Evolutionary conservation across 2,888 invertebrate genomes (phyloP), one percentile per base, ranked within the genome.

Genomic region (Nowickia ferox): DNA sequence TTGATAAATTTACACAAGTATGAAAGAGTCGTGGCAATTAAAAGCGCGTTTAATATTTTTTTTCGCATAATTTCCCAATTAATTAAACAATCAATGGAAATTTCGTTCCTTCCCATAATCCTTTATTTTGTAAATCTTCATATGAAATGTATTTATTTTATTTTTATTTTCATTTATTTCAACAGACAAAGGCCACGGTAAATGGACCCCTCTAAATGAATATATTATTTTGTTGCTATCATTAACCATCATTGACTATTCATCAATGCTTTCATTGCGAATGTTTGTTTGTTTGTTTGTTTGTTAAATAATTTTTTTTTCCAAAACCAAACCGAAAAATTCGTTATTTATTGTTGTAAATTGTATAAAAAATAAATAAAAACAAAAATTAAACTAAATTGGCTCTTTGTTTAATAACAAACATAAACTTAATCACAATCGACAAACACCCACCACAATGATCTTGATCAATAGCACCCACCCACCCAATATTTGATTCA

Each of bases 141-240:
- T 40, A 42, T 51, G 61, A 79, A 66, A 72, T 84, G 72, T 78
- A 72, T 78, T 75, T 82, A 51, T 72, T 84, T 74, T 77, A 38
- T 80, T 85, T 84, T 66, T 87, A 78, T 86, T 86, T 82, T 80
- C 69, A 84, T 90, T 86, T 85, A 85, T 88, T 87, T 88, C 87
- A 88, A 91, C 91, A 92, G 92, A 91, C 92, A 92, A 92, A 89
- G 92, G 92, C 92, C 92, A 91, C 92, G 92, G 90, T 92, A 92
- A 92, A 90, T 91, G 91, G 93, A 92, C 91, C 88, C 78, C 13
- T 30, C 30, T 40, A 79, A 79, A 63, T 66, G 68, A 77, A 69
- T 22, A 30, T 74, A 77, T 77, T 81, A 74, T 81, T 81, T 68
- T 81, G 68, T 81, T 81, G 68, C 61, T 75, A 51, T 80, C 80